Percentiles rank a stretch among this genome's conserved stretches.
Evolutionary conservation across 2,797 vertebrate genomes (phyloP).

Genomic region (Erethizon dorsatum): DNA sequence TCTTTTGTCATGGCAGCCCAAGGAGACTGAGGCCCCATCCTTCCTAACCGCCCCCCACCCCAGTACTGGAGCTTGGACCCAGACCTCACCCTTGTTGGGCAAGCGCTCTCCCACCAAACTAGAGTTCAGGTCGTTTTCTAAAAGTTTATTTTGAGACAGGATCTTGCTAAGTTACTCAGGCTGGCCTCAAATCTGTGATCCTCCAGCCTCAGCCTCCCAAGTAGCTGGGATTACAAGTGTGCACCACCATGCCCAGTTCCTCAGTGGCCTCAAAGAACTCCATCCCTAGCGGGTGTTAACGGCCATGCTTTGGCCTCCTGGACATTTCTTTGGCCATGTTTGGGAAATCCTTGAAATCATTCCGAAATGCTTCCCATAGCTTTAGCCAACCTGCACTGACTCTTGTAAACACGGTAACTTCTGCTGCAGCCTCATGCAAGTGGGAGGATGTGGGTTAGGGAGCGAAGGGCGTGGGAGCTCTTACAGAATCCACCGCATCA

Average conservation of each 20-base stretch:
- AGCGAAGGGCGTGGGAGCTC: not conserved
- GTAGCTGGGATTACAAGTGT: not conserved
- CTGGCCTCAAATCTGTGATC: not conserved
- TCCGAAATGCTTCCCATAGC: not conserved
- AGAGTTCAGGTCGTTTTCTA: not conserved
- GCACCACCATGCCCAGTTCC: not conserved
- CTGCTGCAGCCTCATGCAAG: not conserved
- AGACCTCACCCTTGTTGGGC: not conserved
- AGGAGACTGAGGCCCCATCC: not conserved
- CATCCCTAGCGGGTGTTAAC: not conserved
- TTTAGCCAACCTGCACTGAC: not conserved
- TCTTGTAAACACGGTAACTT: not conserved
- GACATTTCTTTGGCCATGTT: not conserved
- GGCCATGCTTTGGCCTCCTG: not conserved
- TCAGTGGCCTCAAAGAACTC: not conserved
- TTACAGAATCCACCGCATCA: not conserved
- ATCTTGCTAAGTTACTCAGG: not conserved
- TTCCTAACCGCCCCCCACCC: not conserved
- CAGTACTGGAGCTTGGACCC: not conserved
- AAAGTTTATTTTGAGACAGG: not conserved
- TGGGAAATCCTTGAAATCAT: constrained; percentile 5
- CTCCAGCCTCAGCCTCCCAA: not conserved
- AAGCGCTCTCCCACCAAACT: not conserved
- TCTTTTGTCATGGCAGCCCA: not conserved
- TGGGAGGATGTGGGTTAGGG: not conserved